A percentile compares a stretch with the other conserved stretches of the same genome.
Conservation (phyloP, 2,888 invertebrate species). For the Apamea crenata region DNA sequence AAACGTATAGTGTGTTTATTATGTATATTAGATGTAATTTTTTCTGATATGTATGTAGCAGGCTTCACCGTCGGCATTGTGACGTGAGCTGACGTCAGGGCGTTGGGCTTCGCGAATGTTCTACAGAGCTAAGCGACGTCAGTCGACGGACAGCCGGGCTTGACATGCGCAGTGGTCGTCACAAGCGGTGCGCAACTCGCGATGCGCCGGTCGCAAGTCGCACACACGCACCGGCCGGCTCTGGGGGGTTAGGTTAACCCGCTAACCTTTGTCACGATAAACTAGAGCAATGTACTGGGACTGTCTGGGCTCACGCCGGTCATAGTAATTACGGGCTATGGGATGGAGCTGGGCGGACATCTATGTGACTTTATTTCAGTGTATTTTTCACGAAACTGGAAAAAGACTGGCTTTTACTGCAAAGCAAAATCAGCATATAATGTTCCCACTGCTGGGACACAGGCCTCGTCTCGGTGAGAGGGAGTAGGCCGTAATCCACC, state of each 20-base stretch:
- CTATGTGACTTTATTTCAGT: conserved; percentile 14
- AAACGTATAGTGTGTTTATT: conserved; percentile 43
- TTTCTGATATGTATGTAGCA: conserved; percentile 49
- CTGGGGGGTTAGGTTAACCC: conserved; percentile 58
- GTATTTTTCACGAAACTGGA: neutral
- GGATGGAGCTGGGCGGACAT: conserved; percentile 17
- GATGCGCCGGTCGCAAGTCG: conserved; percentile 26
- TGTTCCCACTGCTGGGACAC: neutral
- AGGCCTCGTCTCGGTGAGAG: neutral
- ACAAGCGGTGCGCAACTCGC: conserved; percentile 59
- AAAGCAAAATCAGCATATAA: neutral
- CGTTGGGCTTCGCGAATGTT: conserved; percentile 76
- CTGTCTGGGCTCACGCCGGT: conserved; percentile 37
- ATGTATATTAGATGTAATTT: conserved; percentile 58
- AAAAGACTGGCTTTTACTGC: neutral
- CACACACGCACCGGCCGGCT: conserved; percentile 54
- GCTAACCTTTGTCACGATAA: conserved; percentile 54
- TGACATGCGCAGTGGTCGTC: conserved; percentile 64
- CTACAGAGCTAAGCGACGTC: conserved; percentile 70
- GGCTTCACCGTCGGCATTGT: conserved; percentile 65
- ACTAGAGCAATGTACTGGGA: conserved; percentile 56
- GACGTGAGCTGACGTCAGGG: conserved; percentile 79
- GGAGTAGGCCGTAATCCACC: too few species aligned
- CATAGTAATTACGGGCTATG: conserved; percentile 20
- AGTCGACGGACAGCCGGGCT: conserved; percentile 63